Percentiles rank a stretch among this genome's conserved stretches.
Conservation (phyloP, 2,888 invertebrate genomes). For the Dinocampus coccinellae region DNA sequence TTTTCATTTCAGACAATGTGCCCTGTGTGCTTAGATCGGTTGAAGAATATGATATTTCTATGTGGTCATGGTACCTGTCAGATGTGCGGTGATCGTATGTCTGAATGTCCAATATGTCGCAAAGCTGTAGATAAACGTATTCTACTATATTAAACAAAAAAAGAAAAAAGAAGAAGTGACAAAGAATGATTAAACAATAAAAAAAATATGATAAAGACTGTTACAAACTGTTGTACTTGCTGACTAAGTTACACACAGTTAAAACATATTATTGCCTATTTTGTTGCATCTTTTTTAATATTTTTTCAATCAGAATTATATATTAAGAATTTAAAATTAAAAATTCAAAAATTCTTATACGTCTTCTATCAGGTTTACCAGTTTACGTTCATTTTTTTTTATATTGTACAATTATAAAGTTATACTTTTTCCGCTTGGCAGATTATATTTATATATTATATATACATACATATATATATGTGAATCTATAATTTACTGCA, state of each 20-base stretch:
- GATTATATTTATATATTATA: neutral
- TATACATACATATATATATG: neutral
- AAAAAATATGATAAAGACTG: constrained; percentile 34
- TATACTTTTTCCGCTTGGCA: neutral
- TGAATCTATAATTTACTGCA: neutral
- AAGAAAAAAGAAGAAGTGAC: constrained; percentile 26
- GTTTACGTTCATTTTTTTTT: neutral
- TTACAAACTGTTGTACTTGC: constrained; percentile 20
- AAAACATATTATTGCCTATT: neutral
- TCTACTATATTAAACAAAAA: constrained; percentile 79
- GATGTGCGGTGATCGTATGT: constrained; percentile 98
- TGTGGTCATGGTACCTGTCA: constrained; percentile 99
- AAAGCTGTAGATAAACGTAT: constrained; percentile 97
- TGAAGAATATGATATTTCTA: constrained; percentile 98
- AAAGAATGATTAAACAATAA: neutral
- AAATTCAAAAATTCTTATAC: neutral
- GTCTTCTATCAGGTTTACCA: neutral
- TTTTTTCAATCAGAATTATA: neutral
- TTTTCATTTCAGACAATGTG: constrained; percentile 89
- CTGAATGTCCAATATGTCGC: constrained; percentile 97
- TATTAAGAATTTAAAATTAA: neutral
- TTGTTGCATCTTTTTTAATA: neutral
- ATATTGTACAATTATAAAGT: neutral
- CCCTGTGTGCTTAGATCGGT: constrained; percentile 96
- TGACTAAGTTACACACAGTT: constrained; percentile 17